Evolutionary conservation across 2,888 invertebrate genomes (phyloP), one percentile per base, ranked within the genome.

Genomic region (Patella pellucida): DNA sequence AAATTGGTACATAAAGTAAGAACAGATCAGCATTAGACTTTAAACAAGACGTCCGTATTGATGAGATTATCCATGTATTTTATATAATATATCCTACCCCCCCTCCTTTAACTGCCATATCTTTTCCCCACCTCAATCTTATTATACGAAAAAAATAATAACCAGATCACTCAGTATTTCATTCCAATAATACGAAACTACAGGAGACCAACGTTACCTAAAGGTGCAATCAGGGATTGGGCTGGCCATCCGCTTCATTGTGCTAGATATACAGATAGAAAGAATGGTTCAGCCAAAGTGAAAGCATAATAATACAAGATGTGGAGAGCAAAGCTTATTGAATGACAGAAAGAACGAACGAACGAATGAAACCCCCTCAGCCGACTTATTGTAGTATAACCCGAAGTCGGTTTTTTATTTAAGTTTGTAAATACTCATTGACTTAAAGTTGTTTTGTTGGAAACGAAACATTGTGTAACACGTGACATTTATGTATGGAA

Each of bases 401-500:
- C 19, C 62, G 12, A 11, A 19, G 62, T 62, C 62, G 62, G 23
- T 62, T 19, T 62, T 62, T 62, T 62, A 62, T 62, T 62, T 62
- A 62, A 62, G 19, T 62, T 62, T 62, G 62, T 62, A 62, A 62
- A 62, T 62, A 62, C 62, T 62, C 62, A 62, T 23, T 62, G 62
- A 62, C 62, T 62, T 62, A 11, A 23, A 62, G 62, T 62, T 23
- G 41, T 41, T 41, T 41, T 9, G 9, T 41, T 41, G 41, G 41
- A 41, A 41, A 41, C 62, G 62, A 14, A 23, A 62, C 62, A 62
- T 62, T 62, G 62, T 62, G 62, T 62, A 62, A 19, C 62, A 62
- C 62, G 62, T 62, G 62, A 62, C 62, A 62, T 62, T 62, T 19
- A 62, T 23, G 19, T 23, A 62, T 41, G 41, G 41, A 41, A 11